Percentiles rank a stretch among this genome's conserved stretches.
These are phyloP conservation scores for Donacobius atricapilla DNA, from an alignment of 2,113 vertebrate species.

Conservation along the genomic window DNA sequence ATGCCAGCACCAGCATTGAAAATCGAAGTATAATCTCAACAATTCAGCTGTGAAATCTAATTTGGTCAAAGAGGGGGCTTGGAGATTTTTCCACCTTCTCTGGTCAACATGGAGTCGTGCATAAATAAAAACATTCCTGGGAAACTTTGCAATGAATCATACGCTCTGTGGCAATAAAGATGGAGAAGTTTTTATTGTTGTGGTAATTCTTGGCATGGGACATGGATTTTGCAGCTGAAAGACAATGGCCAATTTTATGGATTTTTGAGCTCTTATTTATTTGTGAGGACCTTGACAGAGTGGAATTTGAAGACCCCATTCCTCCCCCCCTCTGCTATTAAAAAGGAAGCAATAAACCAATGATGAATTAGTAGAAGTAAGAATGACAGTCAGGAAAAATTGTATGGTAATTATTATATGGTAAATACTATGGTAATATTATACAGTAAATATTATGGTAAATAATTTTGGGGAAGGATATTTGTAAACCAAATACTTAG, in stretches of 20 bases:
- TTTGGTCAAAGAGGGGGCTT: neutral
- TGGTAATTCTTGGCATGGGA: neutral
- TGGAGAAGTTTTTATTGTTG: neutral
- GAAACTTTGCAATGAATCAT: constrained; percentile 16
- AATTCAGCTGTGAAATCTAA: neutral
- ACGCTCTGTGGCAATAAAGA: neutral
- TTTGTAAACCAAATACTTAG: neutral
- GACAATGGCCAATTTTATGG: neutral
- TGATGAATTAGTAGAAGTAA: neutral
- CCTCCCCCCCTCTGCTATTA: neutral
- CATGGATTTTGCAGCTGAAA: neutral
- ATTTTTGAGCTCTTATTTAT: constrained; percentile 30
- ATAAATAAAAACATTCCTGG: constrained; percentile 1
- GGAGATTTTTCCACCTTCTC: constrained; percentile 24
- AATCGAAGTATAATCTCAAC: neutral
- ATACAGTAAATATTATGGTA: too few species aligned
- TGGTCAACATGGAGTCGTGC: neutral
- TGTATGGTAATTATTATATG: too few species aligned
- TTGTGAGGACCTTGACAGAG: neutral
- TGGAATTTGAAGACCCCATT: neutral
- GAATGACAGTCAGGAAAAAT: neutral
- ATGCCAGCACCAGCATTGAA: neutral
- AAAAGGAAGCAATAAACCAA: neutral
- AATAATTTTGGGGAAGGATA: neutral
- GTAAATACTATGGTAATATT: too few species aligned